Conservation (phyloP, 2,797 vertebrate genomes). For the Etheostoma nigrum region DNA sequence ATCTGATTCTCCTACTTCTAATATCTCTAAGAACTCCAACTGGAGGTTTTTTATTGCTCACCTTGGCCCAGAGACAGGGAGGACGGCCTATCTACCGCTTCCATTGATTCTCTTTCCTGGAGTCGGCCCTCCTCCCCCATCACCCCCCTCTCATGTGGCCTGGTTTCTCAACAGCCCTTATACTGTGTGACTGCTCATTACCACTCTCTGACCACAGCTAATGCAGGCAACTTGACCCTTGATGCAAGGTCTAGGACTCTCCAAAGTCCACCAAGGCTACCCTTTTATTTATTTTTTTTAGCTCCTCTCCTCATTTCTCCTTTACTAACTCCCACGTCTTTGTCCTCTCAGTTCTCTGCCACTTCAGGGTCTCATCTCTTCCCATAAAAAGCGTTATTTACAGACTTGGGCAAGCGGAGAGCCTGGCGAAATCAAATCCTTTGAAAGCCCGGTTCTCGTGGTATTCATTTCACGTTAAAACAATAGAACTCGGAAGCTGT, state of each 20-base stretch:
- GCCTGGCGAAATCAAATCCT: slow-evolving; percentile 50
- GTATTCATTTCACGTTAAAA: slow-evolving; percentile 59
- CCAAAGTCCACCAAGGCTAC: slow-evolving; percentile 46
- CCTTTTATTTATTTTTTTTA: slow-evolving; percentile 49
- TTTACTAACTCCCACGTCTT: slow-evolving; percentile 27
- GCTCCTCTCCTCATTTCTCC: slow-evolving; percentile 30
- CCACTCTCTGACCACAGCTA: slow-evolving; percentile 46
- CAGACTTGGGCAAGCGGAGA: slow-evolving; percentile 5
- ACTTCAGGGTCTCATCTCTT: slow-evolving; percentile 12
- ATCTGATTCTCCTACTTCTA: slow-evolving; percentile 34
- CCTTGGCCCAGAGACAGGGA: slow-evolving; percentile 60
- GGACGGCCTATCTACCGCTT: slow-evolving; percentile 39
- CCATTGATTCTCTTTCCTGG: slow-evolving; percentile 28
- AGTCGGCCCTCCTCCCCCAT: slow-evolving; percentile 14
- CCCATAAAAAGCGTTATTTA: slow-evolving; percentile 28
- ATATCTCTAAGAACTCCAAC: slow-evolving; percentile 48
- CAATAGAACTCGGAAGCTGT: slow-evolving; percentile 42
- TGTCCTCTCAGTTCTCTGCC: slow-evolving; percentile 21
- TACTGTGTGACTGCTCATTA: slow-evolving; percentile 68
- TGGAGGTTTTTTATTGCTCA: slow-evolving; percentile 46
- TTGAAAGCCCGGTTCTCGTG: slow-evolving; percentile 46
- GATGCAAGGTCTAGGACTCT: slow-evolving; percentile 69
- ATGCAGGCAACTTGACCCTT: slow-evolving; percentile 63
- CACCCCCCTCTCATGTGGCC: slow-evolving; percentile 42
- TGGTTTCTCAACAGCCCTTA: slow-evolving; percentile 70